A percentile compares a stretch with the other conserved stretches of the same genome.
Conservation (phyloP, 2,888 invertebrate species). For the Onchidella celtica region DNA sequence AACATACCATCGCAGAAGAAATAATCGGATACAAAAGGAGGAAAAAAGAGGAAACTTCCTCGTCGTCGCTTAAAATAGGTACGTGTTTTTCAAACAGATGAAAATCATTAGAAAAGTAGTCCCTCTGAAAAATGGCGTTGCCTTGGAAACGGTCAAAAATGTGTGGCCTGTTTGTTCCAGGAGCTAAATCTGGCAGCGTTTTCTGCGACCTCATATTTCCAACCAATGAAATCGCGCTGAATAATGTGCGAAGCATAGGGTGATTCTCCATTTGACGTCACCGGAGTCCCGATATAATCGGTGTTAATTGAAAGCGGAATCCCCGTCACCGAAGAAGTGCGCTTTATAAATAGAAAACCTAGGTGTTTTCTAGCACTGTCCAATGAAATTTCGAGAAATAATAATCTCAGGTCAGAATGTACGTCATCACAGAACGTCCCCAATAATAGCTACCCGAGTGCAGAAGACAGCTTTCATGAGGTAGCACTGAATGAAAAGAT, state of each 20-base stretch:
- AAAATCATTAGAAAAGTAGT: conserved; percentile 39
- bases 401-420: conserved; percentile 10
- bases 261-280: conserved; percentile 38
- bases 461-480: not conserved
- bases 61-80: conserved; percentile 22
- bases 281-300: not conserved
- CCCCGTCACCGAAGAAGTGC: not conserved
- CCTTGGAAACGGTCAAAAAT: conserved; percentile 25
- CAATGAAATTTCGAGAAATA: conserved; percentile 15
- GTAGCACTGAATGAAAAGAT: not conserved
- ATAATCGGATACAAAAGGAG: no score
- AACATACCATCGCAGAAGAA: no score
- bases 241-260: not conserved
- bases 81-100: conserved; percentile 18
- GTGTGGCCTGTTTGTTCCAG: not conserved
- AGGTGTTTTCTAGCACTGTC: conserved; percentile 9
- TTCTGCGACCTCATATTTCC: not conserved
- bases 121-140: conserved; percentile 22
- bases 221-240: conserved; percentile 28
- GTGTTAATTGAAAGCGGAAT: not conserved
- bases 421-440: not conserved
- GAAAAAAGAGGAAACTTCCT: conserved; percentile 3
- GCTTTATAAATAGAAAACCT: conserved; percentile 16
- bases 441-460: not conserved
- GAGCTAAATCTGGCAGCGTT: conserved; percentile 30